These are phyloP conservation scores for Diachasma alloeum DNA, from an alignment of 1,140 invertebrate species.

Conservation along the genomic window DNA sequence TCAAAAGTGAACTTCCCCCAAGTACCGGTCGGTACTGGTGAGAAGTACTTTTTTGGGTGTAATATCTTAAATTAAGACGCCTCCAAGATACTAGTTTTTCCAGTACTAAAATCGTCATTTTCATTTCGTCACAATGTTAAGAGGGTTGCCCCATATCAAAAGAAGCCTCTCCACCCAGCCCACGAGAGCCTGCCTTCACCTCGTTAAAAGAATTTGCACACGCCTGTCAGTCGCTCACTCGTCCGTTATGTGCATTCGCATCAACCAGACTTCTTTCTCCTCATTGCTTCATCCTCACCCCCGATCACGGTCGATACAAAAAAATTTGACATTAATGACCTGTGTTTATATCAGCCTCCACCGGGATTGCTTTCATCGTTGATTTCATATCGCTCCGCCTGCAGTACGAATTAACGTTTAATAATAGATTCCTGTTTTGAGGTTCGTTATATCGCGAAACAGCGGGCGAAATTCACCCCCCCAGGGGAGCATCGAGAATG, in stretches of 20 bases:
- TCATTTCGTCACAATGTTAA: not conserved
- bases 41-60: too few species aligned
- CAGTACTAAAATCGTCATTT: not conserved
- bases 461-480: not conserved
- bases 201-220: conserved; percentile 62
- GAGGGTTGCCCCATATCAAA: conserved; percentile 24
- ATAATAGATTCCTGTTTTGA: conserved; percentile 9
- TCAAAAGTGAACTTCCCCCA: too few species aligned
- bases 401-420: conserved; percentile 18
- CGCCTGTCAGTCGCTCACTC: conserved; percentile 57
- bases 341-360: not conserved
- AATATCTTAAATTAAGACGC: too few species aligned
- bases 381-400: conserved; percentile 6
- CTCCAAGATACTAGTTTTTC: too few species aligned
- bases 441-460: not conserved
- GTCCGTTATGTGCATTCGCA: conserved; percentile 41
- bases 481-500: not conserved
- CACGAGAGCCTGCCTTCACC: conserved; percentile 36
- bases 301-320: not conserved
- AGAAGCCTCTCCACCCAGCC: conserved; percentile 2
- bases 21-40: too few species aligned
- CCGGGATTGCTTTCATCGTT: conserved; percentile 1
- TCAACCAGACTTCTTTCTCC: not conserved
- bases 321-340: conserved; percentile 2
- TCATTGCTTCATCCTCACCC: not conserved